These are phyloP conservation scores for Brotula barbata DNA, from an alignment of 2,797 vertebrate species.

Conservation along the genomic window DNA sequence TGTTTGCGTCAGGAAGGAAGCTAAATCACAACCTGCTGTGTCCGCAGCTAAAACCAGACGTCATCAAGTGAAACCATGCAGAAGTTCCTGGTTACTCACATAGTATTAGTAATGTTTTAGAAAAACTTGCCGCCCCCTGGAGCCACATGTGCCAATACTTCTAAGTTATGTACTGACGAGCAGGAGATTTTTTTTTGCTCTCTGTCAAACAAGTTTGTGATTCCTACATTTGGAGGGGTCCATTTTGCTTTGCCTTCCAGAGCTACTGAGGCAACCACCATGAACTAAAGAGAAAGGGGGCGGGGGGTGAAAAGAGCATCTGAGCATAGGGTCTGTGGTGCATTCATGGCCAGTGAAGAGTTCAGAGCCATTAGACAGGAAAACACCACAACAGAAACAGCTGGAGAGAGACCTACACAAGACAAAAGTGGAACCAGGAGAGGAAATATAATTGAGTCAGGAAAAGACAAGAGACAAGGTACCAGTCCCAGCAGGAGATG, in stretches of 20 bases:
- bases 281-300: not conserved
- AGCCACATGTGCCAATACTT: not conserved
- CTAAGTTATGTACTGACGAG: too few species aligned
- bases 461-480: slow-evolving; percentile 7
- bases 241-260: not conserved
- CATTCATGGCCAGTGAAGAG: not conserved
- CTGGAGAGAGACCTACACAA: not conserved
- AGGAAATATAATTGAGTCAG: not conserved
- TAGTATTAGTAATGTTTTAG: not conserved
- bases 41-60: slow-evolving; percentile 14
- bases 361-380: not conserved
- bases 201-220: not conserved
- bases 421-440: slow-evolving; percentile 3
- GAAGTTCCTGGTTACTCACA: not conserved
- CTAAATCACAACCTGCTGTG: slow-evolving; percentile 30
- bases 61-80: slow-evolving; percentile 5
- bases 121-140: not conserved
- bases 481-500: slow-evolving; percentile 11
- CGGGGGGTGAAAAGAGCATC: not conserved
- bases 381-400: not conserved
- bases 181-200: not conserved
- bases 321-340: slow-evolving; percentile 1
- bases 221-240: not conserved
- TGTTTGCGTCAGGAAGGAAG: not conserved
- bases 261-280: not conserved